Percentiles rank a stretch among this genome's conserved stretches.
phyloP scores from a whole-genome alignment of 2,797 vertebrate species.

The Eurystomus glaucurus region DNA sequence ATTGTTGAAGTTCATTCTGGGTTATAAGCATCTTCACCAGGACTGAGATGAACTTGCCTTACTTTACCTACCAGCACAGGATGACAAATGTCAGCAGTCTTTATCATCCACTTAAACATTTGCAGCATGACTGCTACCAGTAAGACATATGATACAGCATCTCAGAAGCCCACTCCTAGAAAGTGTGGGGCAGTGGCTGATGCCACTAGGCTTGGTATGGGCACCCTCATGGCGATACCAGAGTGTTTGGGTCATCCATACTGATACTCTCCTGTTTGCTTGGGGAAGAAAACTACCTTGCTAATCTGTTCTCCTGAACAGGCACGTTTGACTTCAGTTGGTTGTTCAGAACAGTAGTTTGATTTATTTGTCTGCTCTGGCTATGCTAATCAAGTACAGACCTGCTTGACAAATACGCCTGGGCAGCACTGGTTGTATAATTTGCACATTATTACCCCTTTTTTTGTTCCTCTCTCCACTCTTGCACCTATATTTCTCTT shows the following conservation, averaged over 20 bases:
- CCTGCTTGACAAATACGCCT: neutral
- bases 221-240: neutral
- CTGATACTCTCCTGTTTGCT: neutral
- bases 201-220: neutral
- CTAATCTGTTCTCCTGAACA: neutral
- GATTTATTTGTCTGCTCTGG: neutral
- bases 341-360: neutral
- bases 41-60: neutral
- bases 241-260: too few relatives aligned
- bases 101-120: neutral
- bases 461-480: neutral
- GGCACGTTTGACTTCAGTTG: accelerated
- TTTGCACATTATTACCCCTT: neutral
- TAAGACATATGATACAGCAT: accelerated
- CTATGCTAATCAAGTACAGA: neutral
- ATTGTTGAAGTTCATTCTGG: neutral
- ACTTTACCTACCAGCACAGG: neutral
- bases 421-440: neutral
- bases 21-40: neutral
- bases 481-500: neutral
- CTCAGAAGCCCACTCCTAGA: neutral
- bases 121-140: neutral
- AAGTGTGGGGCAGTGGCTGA: neutral
- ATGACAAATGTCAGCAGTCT: neutral
- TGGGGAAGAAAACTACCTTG: neutral